Evolutionary conservation across 2,113 vertebrate genomes (phyloP), one percentile per base, ranked within the genome.

Genomic region (Ophthalmolycus amberensis): DNA sequence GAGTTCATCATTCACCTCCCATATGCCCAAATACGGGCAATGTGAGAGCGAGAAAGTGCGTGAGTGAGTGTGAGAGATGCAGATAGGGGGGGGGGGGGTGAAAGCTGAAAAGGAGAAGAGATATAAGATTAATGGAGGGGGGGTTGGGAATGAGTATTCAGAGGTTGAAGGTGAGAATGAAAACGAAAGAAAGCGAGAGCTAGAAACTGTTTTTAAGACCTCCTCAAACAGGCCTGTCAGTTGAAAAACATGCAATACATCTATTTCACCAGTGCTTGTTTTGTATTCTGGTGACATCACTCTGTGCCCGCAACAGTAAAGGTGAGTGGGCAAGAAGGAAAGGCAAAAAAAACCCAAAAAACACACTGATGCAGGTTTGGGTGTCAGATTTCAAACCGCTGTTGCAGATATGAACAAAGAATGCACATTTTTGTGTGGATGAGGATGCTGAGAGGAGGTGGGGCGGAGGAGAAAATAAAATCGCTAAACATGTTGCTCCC

Each of bases 11-110:
- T 71, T 79, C 79, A 22, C 86, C 91, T 93, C 77, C 59, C 77
- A 79, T 77, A 84, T 93, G 91, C 82, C 94, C 91, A 93, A 90
- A 94, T 93, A 94, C 52, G 93, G 93, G 86, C 88, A 93, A 88
- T 44, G 70, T 65, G 68, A 60, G 74, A 86, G 84, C 8, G 14
- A 88, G 80, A 80, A 80, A 82, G 83, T 67, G 67, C 56, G 54
- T 68, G 83, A 75, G 62, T 37, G 73, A 60, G 69, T 25, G 65
- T 62, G 62, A 62, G 83, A 69, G 59, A 67, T 29, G 37, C n/a
- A 29, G 42, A 56, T 73, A 16, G 38, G 52, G 29, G 46, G 25
- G 20, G 48, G 75, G 10, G 37, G 32, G 32, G 34, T 65, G 6
- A 25, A 12, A 22, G 20, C 54, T 66, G 56, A 71, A 80, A 66